These are phyloP conservation scores for Anagyrus pseudococci DNA, from an alignment of 2,888 invertebrate genomes.

Conservation along the genomic window DNA sequence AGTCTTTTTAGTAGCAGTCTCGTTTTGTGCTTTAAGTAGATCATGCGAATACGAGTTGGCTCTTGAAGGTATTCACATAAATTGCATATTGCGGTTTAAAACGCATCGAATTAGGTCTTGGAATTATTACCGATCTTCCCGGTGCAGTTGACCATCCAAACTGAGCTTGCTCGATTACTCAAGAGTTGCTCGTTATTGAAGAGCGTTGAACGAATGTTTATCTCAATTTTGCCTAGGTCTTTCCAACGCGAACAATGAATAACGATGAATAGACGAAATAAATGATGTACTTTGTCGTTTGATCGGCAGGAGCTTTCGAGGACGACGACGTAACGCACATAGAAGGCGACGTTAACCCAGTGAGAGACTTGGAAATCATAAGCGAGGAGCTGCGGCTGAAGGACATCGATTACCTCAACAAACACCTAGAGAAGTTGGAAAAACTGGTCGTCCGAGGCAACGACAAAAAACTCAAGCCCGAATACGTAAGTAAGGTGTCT, in stretches of 20 bases:
- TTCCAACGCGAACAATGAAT: conserved; percentile 13
- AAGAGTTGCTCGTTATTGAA: too few species aligned
- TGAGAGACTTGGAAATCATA: conserved; percentile 96
- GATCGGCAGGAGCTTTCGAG: conserved; percentile 85
- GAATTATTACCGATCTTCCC: too few species aligned
- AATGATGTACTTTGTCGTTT: conserved; percentile 13
- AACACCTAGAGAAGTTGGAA: conserved; percentile 86
- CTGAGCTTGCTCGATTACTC: too few species aligned
- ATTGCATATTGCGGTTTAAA: too few species aligned
- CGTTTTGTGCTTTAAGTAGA: too few species aligned
- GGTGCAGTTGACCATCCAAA: too few species aligned
- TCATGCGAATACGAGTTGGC: too few species aligned
- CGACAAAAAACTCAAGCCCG: conserved; percentile 94
- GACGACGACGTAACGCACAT: conserved; percentile 98
- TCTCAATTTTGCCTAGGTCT: too few species aligned
- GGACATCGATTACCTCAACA: conserved; percentile 87
- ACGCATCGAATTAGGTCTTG: too few species aligned
- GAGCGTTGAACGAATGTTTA: too few species aligned
- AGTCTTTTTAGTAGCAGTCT: too few species aligned
- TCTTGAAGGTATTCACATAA: too few species aligned
- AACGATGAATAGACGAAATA: conserved; percentile 2
- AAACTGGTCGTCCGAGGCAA: conserved; percentile 80
- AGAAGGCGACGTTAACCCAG: conserved; percentile 97
- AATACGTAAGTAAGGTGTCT: conserved; percentile 76
- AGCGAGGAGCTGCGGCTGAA: conserved; percentile 93